phyloP scores from a whole-genome alignment of 1,140 invertebrate genomes.

The Pseudobourletiella spinata region DNA sequence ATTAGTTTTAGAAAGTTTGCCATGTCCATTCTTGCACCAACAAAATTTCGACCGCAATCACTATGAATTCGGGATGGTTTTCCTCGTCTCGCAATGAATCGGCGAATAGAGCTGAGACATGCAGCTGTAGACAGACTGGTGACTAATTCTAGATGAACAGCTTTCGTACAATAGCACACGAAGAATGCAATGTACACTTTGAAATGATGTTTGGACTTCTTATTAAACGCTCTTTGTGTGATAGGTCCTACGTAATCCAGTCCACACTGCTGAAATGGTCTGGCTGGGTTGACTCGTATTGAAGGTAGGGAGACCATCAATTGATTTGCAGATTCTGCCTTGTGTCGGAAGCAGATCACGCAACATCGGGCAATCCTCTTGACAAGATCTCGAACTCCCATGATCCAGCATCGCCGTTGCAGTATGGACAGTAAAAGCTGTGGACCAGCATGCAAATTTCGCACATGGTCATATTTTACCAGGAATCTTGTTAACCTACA shows the following conservation, averaged over 20 bases:
- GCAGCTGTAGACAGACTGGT: too few species aligned
- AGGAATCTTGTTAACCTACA: constrained; percentile 34
- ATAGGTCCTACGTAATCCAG: constrained; percentile 39
- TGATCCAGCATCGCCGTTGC: not conserved
- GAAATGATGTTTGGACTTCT: too few species aligned
- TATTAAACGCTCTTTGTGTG: constrained; percentile 7
- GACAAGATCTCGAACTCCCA: not conserved
- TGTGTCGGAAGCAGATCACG: constrained; percentile 35
- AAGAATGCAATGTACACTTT: too few species aligned
- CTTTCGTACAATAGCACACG: too few species aligned
- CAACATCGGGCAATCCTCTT: constrained; percentile 29
- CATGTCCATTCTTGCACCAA: too few species aligned
- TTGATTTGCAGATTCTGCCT: constrained; percentile 4
- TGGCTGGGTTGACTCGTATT: constrained; percentile 29
- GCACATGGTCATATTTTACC: too few species aligned
- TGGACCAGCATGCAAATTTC: constrained; percentile 36
- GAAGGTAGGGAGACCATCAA: constrained; percentile 40
- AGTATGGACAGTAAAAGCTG: constrained; percentile 3
- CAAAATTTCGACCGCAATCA: too few species aligned
- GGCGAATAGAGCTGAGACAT: too few species aligned
- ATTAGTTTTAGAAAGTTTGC: too few species aligned
- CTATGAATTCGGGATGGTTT: too few species aligned
- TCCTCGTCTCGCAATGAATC: too few species aligned
- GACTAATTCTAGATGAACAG: too few species aligned
- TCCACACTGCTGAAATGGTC: constrained; percentile 37